These are phyloP conservation scores for Musca vetustissima DNA, from an alignment of 1,140 invertebrate genomes.

Conservation along the genomic window DNA sequence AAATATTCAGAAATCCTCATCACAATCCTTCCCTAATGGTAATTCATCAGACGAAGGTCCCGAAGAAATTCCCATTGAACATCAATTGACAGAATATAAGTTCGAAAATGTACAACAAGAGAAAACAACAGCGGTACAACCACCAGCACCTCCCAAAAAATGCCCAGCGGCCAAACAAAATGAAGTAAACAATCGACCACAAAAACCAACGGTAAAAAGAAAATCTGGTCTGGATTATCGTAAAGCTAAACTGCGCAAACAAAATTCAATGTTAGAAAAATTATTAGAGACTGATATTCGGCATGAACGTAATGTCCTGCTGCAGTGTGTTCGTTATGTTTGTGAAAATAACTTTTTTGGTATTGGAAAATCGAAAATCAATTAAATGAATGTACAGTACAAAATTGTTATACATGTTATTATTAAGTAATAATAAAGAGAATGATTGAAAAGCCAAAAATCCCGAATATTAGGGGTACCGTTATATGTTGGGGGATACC, in stretches of 20 bases:
- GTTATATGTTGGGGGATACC: no score
- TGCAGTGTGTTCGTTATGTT: conserved; percentile 74
- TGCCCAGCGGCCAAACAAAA: background rate
- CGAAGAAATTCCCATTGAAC: conserved; percentile 38
- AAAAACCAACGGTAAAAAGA: conserved; percentile 26
- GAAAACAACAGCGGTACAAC: background rate
- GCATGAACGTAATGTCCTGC: conserved; percentile 73
- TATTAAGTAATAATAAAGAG: no score
- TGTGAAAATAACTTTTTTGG: conserved; percentile 71
- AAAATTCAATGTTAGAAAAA: conserved; percentile 61
- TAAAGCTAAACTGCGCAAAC: conserved; percentile 53
- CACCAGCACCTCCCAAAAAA: conserved; percentile 5
- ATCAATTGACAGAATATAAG: conserved; percentile 25
- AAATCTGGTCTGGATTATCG: conserved; percentile 44
- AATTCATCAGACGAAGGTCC: conserved; percentile 47
- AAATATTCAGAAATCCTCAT: background rate
- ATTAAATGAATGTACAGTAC: no score
- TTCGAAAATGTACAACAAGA: background rate
- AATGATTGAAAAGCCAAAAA: no score
- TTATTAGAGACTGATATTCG: conserved; percentile 64
- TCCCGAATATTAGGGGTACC: no score
- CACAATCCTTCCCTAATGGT: background rate
- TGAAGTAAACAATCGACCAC: background rate
- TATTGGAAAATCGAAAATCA: conserved; percentile 25
- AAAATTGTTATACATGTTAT: no score